Evolutionary conservation across 1,140 invertebrate species (phyloP), one percentile per base, ranked within the genome.

Genomic region (Halictus rubicundus): DNA sequence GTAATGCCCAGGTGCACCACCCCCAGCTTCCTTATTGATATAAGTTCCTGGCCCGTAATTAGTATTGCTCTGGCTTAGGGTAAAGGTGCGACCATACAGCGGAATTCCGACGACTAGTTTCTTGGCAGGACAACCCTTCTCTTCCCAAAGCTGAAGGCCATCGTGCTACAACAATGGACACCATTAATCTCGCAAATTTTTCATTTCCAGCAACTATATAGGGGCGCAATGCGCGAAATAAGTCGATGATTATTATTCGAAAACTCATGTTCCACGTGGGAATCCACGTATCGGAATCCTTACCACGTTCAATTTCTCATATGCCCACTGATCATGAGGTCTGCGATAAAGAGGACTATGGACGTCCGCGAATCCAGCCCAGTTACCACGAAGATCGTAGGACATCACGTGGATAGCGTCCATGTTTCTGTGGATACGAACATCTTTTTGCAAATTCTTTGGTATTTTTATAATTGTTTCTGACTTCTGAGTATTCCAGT

Each of bases 311-410:
- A 98, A 94, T 90, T 96, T 96, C 89, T 97, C 96, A 88, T 98
- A 98, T 46, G 96, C 96, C 93, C 96, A 98, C 89, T 97, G 96
- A 91, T 98, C 97, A 83, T 96, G 96, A 0, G 97, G 96, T 76
- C 97, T 92, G 89, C 95, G 96, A 87, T 97, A 97, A 0, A 98
- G 93, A 6, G 97, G 96, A 87, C 96, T 97, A 88, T 98, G 97
- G 0, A 96, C 95, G 88, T 98, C 97, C 1, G 97, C 97, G 85
- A 97, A 97, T 57, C 96, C 97, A 9, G 96, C 97, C 97, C 97
- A 98, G 86, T 98, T 97, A 37, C 98, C 98, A 82, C 97, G 94
- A 23, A 98, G 94, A 93, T 98, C 98, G 89, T 99, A 99, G 0
- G 97, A 95, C 97, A 98, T 98, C 16, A 97, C 96, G 88, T 98